Conservation (phyloP, 2,888 invertebrate species). For the Meteorus cinctellus region DNA sequence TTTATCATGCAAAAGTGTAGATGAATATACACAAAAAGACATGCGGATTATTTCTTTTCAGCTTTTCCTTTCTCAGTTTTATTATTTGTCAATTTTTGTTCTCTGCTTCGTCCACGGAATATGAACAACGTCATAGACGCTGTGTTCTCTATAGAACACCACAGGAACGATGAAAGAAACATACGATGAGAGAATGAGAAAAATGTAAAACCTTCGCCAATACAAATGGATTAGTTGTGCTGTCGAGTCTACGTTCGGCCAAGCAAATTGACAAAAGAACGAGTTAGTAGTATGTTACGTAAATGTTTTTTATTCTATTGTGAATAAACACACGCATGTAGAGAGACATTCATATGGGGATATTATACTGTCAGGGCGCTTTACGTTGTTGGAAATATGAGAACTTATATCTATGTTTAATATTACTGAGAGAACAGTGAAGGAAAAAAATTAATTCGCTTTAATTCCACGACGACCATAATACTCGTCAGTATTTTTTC, state of each 20-base stretch:
- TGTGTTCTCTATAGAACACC: background rate
- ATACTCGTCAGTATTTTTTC: conserved; percentile 32
- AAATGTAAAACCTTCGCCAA: conserved; percentile 36
- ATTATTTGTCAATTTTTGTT: background rate
- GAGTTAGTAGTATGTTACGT: conserved; percentile 6
- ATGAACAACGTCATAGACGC: conserved; percentile 18
- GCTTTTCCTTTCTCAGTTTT: no score
- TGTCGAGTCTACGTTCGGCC: conserved; percentile 15
- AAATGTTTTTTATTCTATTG: background rate
- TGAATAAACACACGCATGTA: conserved; percentile 17
- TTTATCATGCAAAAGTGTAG: background rate
- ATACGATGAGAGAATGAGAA: conserved; percentile 4
- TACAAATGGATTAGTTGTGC: conserved; percentile 40
- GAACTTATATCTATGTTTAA: conserved; percentile 5
- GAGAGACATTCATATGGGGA: conserved; percentile 25
- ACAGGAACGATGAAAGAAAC: background rate
- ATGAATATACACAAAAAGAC: background rate
- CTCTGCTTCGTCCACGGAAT: background rate
- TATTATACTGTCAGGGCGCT: conserved; percentile 23
- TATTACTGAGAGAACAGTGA: conserved; percentile 19
- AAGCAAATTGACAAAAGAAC: conserved; percentile 33
- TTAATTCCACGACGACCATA: conserved; percentile 47
- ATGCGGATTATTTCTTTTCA: background rate
- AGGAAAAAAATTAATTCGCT: conserved; percentile 39
- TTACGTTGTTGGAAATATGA: conserved; percentile 8